These are phyloP conservation scores for Tipula confusa DNA, from an alignment of 2,888 invertebrate species.

Conservation along the genomic window DNA sequence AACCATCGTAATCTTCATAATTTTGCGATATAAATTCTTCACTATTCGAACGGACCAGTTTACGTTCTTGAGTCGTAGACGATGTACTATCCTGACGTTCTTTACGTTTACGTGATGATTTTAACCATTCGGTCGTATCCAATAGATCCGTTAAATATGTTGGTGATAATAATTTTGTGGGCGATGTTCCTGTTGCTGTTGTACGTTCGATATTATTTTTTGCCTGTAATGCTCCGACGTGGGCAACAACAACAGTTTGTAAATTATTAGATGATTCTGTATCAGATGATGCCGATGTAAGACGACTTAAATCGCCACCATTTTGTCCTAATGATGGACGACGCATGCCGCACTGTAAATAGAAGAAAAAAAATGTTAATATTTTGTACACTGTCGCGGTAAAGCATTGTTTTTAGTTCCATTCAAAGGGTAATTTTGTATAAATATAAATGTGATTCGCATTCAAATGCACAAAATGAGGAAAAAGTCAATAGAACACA, in stretches of 20 bases:
- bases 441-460: too few species aligned
- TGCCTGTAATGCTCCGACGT: conserved; percentile 33
- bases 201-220: conserved; percentile 34
- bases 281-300: conserved; percentile 48
- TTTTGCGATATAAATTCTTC: conserved; percentile 53
- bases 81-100: conserved; percentile 60
- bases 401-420: too few species aligned
- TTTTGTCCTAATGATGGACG: conserved; percentile 51
- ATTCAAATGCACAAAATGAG: too few species aligned
- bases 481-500: too few species aligned
- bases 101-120: conserved; percentile 56
- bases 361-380: conserved; percentile 34
- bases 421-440: too few species aligned
- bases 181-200: conserved; percentile 34
- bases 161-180: conserved; percentile 16
- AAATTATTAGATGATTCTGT: conserved; percentile 21
- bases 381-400: too few species aligned
- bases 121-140: conserved; percentile 50
- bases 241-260: not conserved
- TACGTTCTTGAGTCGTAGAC: conserved; percentile 56
- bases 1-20: conserved; percentile 41
- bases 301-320: conserved; percentile 52
- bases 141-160: conserved; percentile 46
- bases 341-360: conserved; percentile 51
- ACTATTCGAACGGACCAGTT: conserved; percentile 59